Conservation (phyloP, 1,140 invertebrate species). For the Pogonomyrmex barbatus region DNA sequence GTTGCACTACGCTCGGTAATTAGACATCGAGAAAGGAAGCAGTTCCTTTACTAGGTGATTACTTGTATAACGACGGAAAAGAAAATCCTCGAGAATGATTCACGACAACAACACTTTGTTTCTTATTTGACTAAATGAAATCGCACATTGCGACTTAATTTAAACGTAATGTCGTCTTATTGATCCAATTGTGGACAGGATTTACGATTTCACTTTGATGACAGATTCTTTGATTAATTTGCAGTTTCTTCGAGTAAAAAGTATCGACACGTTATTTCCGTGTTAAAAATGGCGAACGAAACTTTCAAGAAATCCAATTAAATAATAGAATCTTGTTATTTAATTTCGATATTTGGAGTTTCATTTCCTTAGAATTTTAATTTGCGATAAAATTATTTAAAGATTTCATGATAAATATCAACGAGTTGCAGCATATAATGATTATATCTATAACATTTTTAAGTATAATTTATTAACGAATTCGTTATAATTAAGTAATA, state of each 20-base stretch:
- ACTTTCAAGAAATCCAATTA: not conserved
- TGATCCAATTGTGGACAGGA: not conserved
- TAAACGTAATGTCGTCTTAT: not conserved
- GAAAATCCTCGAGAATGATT: conserved; percentile 25
- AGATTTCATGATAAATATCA: not conserved
- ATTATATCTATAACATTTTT: not conserved
- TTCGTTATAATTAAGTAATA: not conserved
- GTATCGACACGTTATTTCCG: not conserved
- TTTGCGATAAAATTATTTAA: not conserved
- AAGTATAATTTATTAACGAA: not conserved
- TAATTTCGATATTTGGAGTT: not conserved
- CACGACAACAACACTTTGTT: not conserved
- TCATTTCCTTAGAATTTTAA: not conserved
- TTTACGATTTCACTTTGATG: not conserved
- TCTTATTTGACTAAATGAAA: conserved; percentile 33
- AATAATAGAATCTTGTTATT: not conserved
- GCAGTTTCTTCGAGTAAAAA: not conserved
- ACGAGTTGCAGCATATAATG: not conserved
- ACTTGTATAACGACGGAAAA: conserved; percentile 19
- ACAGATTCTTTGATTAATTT: not conserved
- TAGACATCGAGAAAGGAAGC: conserved; percentile 65
- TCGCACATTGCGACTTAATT: not conserved
- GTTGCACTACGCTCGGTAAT: conserved; percentile 62
- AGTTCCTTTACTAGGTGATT: conserved; percentile 38
- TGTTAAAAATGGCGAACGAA: not conserved